A percentile compares a stretch with the other conserved stretches of the same genome.
Evolutionary conservation across 2,888 invertebrate species (phyloP).

Genomic region (Tiphia femorata): DNA sequence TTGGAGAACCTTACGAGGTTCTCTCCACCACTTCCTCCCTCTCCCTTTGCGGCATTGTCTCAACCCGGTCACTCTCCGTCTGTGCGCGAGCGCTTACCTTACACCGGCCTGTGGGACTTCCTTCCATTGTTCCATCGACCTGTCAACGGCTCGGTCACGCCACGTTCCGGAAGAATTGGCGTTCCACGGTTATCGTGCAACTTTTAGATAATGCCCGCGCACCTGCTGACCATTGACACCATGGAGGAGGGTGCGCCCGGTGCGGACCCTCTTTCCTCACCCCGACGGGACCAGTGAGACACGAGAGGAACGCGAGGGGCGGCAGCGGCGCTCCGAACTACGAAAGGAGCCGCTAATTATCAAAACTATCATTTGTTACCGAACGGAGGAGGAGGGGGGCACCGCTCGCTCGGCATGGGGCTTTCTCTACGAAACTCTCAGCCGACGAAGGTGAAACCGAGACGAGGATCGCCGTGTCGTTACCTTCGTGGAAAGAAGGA

Average conservation of each 20-base stretch:
- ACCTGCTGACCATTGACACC: conserved; percentile 51
- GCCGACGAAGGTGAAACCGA: too few relatives aligned
- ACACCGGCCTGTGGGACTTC: conserved; percentile 28
- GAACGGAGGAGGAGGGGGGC: conserved; percentile 29
- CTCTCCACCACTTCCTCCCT: too few relatives aligned
- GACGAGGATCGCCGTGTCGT: too few relatives aligned
- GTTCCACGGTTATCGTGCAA: conserved; percentile 54
- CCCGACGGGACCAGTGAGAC: background rate
- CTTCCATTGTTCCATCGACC: conserved; percentile 46
- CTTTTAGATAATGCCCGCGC: conserved; percentile 48
- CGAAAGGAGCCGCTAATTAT: conserved; percentile 64
- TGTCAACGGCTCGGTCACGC: conserved; percentile 51
- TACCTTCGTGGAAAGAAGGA: too few relatives aligned
- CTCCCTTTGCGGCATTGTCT: conserved; percentile 50
- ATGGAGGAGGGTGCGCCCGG: background rate
- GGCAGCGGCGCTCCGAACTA: conserved; percentile 8
- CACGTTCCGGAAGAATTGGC: conserved; percentile 42
- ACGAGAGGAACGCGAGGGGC: background rate
- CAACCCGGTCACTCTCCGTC: conserved; percentile 15
- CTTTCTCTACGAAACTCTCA: background rate
- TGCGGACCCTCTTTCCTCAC: too few relatives aligned
- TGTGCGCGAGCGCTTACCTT: too few relatives aligned
- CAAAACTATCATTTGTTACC: conserved; percentile 64
- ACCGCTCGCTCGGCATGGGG: conserved; percentile 33
- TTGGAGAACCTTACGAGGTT: conserved; percentile 32